A percentile compares a stretch with the other conserved stretches of the same genome.
Conservation (phyloP, 2,888 invertebrate species). For the Agonopterix heracliana region DNA sequence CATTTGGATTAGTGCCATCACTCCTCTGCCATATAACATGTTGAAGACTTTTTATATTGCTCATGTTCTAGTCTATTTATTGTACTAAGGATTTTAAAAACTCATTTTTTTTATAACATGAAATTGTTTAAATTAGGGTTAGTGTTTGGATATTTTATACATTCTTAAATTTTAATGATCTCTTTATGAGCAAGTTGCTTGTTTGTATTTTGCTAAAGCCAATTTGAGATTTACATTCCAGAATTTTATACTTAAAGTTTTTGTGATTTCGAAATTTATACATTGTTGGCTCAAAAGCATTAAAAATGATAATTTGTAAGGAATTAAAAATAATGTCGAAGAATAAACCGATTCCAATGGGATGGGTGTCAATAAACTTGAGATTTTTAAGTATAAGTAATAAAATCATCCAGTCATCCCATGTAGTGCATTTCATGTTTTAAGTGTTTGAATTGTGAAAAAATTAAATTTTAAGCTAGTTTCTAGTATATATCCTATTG, state of each 20-base stretch:
- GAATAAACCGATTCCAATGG: too few species aligned
- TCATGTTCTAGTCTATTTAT: conserved; percentile 72
- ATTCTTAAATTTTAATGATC: conserved; percentile 19
- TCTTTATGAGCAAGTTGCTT: conserved; percentile 6
- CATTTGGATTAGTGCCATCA: conserved; percentile 50
- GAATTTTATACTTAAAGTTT: conserved; percentile 27
- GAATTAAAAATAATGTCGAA: too few species aligned
- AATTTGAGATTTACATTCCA: conserved; percentile 52
- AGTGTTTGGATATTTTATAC: neutral
- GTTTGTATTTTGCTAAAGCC: conserved; percentile 16
- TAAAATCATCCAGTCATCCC: too few species aligned
- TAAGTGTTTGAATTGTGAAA: too few species aligned
- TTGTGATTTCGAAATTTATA: conserved; percentile 16
- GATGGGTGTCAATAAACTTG: too few species aligned
- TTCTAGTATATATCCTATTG: too few species aligned
- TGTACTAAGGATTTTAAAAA: conserved; percentile 8
- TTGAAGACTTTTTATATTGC: conserved; percentile 61
- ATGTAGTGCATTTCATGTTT: too few species aligned
- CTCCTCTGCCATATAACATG: conserved; percentile 53
- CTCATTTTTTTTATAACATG: conserved; percentile 1
- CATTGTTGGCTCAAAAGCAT: conserved; percentile 17
- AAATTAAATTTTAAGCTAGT: too few species aligned
- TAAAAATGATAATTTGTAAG: neutral
- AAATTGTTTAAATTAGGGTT: conserved; percentile 2
- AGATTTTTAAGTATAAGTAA: too few species aligned